Percentiles rank a stretch among this genome's conserved stretches.
These are phyloP conservation scores for Drosophila neonasuta DNA, from an alignment of 2,888 invertebrate species.

Conservation along the genomic window DNA sequence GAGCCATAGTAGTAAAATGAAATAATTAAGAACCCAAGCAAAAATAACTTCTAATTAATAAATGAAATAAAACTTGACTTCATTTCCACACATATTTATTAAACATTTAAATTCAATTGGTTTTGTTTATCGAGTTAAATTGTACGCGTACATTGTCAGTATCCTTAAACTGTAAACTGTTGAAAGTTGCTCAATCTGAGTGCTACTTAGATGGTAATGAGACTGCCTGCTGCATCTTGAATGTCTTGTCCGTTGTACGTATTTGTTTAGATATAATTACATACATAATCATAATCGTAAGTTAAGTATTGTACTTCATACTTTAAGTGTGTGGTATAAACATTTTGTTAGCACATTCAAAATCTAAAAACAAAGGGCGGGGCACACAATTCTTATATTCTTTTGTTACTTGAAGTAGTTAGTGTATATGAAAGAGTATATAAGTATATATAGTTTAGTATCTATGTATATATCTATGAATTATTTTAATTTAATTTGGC, in stretches of 20 bases:
- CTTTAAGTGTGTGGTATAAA: constrained; percentile 56
- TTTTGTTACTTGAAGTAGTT: constrained; percentile 66
- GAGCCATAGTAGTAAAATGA: not conserved
- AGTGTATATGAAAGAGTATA: constrained; percentile 68
- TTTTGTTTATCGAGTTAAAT: constrained; percentile 55
- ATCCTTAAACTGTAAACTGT: constrained; percentile 48
- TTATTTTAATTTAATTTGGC: constrained; percentile 50
- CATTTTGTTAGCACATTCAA: constrained; percentile 71
- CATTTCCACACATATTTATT: constrained; percentile 76
- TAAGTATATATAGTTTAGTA: constrained; percentile 42
- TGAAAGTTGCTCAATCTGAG: constrained; percentile 58
- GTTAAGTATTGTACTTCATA: constrained; percentile 42
- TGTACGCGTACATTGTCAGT: constrained; percentile 65
- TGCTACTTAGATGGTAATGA: constrained; percentile 51
- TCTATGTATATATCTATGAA: constrained; percentile 22
- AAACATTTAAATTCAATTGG: constrained; percentile 75
- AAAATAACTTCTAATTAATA: not conserved
- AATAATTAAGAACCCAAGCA: not conserved
- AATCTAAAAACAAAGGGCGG: constrained; percentile 54
- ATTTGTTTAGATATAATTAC: constrained; percentile 61
- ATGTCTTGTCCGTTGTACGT: constrained; percentile 60
- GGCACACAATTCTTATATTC: constrained; percentile 55
- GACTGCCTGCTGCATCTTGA: constrained; percentile 47
- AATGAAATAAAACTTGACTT: constrained; percentile 24
- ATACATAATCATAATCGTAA: constrained; percentile 66